Base-by-base conservation (phyloP, 2,113 vertebrate species). In the Brachirus orientalis region DNA sequence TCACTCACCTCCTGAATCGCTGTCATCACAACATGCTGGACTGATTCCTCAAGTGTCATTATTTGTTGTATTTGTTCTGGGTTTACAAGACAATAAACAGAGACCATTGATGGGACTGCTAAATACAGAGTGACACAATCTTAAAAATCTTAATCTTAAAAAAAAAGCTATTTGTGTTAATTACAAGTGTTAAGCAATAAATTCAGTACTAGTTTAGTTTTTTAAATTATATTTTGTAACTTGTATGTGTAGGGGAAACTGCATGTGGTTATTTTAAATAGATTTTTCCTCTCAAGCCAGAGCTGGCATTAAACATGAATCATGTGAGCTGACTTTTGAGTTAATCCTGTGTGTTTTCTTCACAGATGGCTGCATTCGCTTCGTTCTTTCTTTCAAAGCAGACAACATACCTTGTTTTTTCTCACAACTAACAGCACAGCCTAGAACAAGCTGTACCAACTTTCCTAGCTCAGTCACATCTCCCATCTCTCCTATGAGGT, bases 21-120 rank as follows among this genome's bases (percentile, higher is more conserved):
- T 28, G 94, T 93, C 96, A 97, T 97, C 79, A 97, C 96, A 17
- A 96, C 93, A 0, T 97, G 95, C 83, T 97, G 96, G 68, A 97
- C 95, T 0, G 95, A 96, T 62, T 97, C 96, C 83, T 95, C 95
- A 45, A 97, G 89, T 0, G 94, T 97, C 95, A 97, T 96, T 75
- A 97, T 97, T 84, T 94, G 95, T 90, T 94, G 94, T 80, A 97
- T 97, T 85, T 97, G 94, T 71, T 96, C 96, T 97, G 90, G 1
- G 69, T 84, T 88, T 36, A 83, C 14, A 75, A 53, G 50, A 79
- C n/a, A 61, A 79, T 38, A 59, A n/a, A 80, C 52, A 77, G 44
- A 61, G 18, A 50, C 18, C 14, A 8, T 50, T 63, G 48, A 75
- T 16, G 52, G 57, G 64, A 46, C 48, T 66, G 85, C 83, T 81